phyloP scores from a whole-genome alignment of 2,113 vertebrate genomes.

The Alligator sinensis region DNA sequence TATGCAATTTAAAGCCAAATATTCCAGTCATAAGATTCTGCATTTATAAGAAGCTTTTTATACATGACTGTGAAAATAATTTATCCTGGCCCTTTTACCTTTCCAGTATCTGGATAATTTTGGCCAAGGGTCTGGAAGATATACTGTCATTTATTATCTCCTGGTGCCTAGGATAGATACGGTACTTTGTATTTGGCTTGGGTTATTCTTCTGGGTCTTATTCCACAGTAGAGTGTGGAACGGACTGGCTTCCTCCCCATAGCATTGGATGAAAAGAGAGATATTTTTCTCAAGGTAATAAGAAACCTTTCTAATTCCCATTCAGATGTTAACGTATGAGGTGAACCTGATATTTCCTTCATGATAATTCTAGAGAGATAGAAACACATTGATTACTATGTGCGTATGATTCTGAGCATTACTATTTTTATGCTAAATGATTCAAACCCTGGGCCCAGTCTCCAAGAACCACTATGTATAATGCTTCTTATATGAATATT shows the following conservation, averaged over 20 bases:
- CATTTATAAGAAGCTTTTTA: conserved; percentile 5
- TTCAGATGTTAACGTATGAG: conserved; percentile 45
- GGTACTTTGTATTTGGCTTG: conserved; percentile 59
- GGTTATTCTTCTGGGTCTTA: conserved; percentile 46
- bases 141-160: conserved; percentile 46
- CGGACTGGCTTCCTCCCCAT: conserved; percentile 35
- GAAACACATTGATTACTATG: conserved; percentile 50
- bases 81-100: conserved; percentile 40
- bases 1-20: background rate
- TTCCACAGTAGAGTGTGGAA: background rate
- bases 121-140: conserved; percentile 41
- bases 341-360: conserved; percentile 55
- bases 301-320: conserved; percentile 55
- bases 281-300: conserved; percentile 44
- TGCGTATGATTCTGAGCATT: conserved; percentile 10
- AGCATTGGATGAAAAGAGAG: conserved; percentile 42
- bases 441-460: background rate
- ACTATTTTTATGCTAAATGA: background rate
- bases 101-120: conserved; percentile 35
- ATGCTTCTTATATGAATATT: conserved; percentile 37
- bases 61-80: conserved; percentile 43
- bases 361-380: conserved; percentile 46
- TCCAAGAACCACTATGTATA: background rate
- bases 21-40: background rate
- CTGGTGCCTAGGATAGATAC: conserved; percentile 45